phyloP scores from a whole-genome alignment of 2,113 vertebrate species.

The Calyptommatus sinebrachiatus region DNA sequence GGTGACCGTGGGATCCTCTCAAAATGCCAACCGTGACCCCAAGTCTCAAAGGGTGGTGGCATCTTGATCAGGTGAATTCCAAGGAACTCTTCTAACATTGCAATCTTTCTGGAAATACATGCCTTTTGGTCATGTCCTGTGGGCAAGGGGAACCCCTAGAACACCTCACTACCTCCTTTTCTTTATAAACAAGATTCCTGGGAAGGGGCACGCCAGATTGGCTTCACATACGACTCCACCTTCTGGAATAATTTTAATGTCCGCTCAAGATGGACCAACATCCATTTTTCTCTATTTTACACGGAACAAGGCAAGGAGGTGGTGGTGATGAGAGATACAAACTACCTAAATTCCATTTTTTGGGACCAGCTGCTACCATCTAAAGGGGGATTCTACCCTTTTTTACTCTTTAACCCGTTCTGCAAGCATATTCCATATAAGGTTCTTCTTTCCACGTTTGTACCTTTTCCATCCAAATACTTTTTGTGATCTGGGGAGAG shows the following conservation, averaged over 20 bases:
- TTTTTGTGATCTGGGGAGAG: neutral
- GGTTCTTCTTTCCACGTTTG: neutral
- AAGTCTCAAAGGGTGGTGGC: neutral
- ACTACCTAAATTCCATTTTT: no score
- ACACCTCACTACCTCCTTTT: no score
- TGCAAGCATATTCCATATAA: neutral
- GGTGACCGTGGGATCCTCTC: neutral
- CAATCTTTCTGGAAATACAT: neutral
- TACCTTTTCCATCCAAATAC: neutral
- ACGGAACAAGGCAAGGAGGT: no score
- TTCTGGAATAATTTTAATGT: neutral
- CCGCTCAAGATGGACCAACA: neutral
- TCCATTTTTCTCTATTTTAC: neutral
- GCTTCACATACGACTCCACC: neutral
- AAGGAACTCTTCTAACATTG: neutral
- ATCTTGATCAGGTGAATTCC: neutral
- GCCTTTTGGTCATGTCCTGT: neutral
- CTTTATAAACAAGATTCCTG: neutral
- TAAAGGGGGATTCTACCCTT: no score
- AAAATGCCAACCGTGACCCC: neutral
- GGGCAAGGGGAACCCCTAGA: neutral
- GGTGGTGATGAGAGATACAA: neutral
- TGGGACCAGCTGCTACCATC: neutral
- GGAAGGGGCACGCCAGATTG: neutral
- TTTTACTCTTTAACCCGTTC: no score